Evolutionary conservation across 1,140 invertebrate species (phyloP).

Genomic region (Lerema accius): DNA sequence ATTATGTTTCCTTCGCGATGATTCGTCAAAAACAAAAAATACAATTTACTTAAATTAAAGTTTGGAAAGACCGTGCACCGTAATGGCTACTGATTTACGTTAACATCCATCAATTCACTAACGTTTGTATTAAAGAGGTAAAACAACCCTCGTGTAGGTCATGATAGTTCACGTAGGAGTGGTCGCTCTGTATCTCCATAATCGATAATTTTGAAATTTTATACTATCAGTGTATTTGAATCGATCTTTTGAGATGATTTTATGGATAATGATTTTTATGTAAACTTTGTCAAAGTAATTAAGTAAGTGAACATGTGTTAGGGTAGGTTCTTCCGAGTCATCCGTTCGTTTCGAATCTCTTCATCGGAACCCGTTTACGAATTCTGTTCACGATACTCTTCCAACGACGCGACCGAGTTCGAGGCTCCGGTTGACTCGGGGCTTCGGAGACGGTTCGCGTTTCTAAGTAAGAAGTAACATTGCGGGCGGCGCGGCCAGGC

Average conservation of each 20-base stretch:
- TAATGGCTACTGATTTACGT: too few species aligned
- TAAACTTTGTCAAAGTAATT: not conserved
- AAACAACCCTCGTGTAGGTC: too few species aligned
- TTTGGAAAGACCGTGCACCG: too few species aligned
- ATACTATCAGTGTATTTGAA: too few species aligned
- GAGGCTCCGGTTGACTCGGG: constrained; percentile 5
- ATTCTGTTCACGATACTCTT: constrained; percentile 56
- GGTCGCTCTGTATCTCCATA: too few species aligned
- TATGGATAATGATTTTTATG: not conserved
- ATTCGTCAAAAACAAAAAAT: too few species aligned
- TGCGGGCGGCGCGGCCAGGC: constrained; percentile 43
- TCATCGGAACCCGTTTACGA: constrained; percentile 28
- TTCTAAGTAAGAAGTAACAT: constrained; percentile 40
- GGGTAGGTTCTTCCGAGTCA: not conserved
- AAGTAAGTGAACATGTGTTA: not conserved
- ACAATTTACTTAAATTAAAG: too few species aligned
- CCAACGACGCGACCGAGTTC: constrained; percentile 43
- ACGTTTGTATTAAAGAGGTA: too few species aligned
- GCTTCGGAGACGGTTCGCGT: not conserved
- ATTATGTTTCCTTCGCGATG: too few species aligned
- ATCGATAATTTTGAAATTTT: too few species aligned
- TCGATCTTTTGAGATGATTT: not conserved
- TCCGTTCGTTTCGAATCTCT: constrained; percentile 42
- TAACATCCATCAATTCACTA: too few species aligned
- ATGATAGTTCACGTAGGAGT: too few species aligned